These are phyloP conservation scores for Drosophila mojavensis DNA, from an alignment of 1,140 invertebrate genomes.

Conservation along the genomic window DNA sequence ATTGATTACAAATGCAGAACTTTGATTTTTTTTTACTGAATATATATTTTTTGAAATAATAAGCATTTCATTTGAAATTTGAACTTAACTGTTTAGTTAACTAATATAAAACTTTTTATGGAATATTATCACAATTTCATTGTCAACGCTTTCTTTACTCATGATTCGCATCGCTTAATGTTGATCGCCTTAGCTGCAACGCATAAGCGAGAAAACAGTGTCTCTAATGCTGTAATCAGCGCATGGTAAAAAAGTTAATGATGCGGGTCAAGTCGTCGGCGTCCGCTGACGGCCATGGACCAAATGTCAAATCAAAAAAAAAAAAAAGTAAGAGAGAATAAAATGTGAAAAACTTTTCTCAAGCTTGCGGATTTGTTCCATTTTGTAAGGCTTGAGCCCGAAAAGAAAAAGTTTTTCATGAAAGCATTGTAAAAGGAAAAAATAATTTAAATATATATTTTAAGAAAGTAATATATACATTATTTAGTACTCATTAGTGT, in stretches of 20 bases:
- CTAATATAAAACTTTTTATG: too few relatives aligned
- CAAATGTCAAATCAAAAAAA: constrained; percentile 75
- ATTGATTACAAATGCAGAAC: too few relatives aligned
- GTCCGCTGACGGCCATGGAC: constrained; percentile 56
- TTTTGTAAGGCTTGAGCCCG: constrained; percentile 13
- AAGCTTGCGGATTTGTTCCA: constrained; percentile 46
- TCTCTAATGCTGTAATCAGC: constrained; percentile 50
- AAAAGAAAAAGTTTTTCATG: too few relatives aligned
- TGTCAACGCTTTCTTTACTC: neutral
- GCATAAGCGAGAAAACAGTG: constrained; percentile 44
- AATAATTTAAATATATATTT: too few relatives aligned
- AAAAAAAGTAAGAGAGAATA: constrained; percentile 35
- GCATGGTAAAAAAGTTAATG: constrained; percentile 68
- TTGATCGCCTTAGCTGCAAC: constrained; percentile 23
- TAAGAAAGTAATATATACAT: too few relatives aligned
- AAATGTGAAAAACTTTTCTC: constrained; percentile 19
- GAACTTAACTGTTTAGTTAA: too few relatives aligned
- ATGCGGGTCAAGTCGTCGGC: constrained; percentile 57
- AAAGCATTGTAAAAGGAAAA: too few relatives aligned
- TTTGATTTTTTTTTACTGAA: too few relatives aligned
- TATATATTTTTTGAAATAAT: too few relatives aligned
- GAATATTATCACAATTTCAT: too few relatives aligned
- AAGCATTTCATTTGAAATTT: too few relatives aligned
- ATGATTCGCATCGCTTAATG: neutral
- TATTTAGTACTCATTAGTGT: too few relatives aligned